Evolutionary conservation across 2,888 invertebrate species (phyloP), one percentile per base, ranked within the genome.

Genomic region (Litoditis marina): DNA sequence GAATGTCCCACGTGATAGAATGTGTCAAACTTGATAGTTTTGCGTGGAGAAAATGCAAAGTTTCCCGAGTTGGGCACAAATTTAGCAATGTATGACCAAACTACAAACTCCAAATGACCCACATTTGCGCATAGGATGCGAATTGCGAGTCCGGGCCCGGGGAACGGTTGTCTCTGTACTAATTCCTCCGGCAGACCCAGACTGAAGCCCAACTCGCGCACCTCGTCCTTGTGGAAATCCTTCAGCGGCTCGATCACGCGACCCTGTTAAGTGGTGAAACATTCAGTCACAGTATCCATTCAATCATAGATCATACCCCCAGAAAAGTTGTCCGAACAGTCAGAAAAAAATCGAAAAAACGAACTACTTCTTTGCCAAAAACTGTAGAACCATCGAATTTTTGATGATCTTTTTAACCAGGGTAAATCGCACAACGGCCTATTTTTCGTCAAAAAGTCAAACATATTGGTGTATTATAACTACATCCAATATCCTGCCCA

Each of bases 201-300:
- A 85, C 92, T 92, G 80, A 88, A 86, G 56, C 98, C 98, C 70
- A 98, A 86, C 62, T 88, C 88, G 63, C 96, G 88, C 60, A 90
- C 92, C 88, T 96, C 96, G 83, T 96, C 96, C 87, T 98, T 98
- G 85, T 99, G 98, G 84, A 98, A 99, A 86, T 98, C 96, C 85
- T 90, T 90, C 61, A 98, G 87, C n/a, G 98, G 98, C 85, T 98
- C 98, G 13, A 98, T 90, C 25, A 98, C 94, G 59, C 92, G 87
- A 13, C 94, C 94, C 83, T 86, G 81, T 30, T 74, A 49, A 27
- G 25, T 2, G 0, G 32, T 34, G 34, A 58, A 34, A 28, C 6
- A n/a, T n/a, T n/a, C n/a, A n/a, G n/a, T n/a, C n/a, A n/a, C n/a
- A n/a, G n/a, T n/a, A n/a, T n/a, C n/a, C n/a, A n/a, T n/a, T n/a